These are phyloP conservation scores for Ptychoptera contaminata DNA, from an alignment of 2,888 invertebrate species.

Conservation along the genomic window DNA sequence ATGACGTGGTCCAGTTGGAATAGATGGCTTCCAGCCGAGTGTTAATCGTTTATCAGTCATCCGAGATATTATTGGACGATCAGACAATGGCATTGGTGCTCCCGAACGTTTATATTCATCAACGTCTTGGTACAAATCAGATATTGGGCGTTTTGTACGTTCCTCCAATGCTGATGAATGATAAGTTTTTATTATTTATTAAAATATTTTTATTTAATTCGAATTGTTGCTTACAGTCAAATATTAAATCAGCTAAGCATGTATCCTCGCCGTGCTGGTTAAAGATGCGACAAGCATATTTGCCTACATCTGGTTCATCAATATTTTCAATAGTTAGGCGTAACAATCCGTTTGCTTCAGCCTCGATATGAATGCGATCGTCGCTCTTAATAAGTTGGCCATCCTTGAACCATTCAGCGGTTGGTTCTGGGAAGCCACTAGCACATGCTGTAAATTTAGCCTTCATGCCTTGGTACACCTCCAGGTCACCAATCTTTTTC, in stretches of 20 bases:
- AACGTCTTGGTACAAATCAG: conserved; percentile 69
- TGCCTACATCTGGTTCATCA: conserved; percentile 66
- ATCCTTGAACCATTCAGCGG: conserved; percentile 74
- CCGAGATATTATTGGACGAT: conserved; percentile 80
- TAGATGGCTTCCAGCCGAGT: conserved; percentile 86
- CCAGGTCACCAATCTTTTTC: conserved; percentile 77
- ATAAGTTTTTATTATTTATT: conserved; percentile 2
- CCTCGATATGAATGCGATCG: conserved; percentile 67
- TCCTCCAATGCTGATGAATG: conserved; percentile 43
- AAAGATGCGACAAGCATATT: conserved; percentile 66
- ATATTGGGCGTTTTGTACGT: conserved; percentile 46
- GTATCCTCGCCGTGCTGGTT: conserved; percentile 73
- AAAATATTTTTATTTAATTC: neutral
- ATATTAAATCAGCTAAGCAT: conserved; percentile 63
- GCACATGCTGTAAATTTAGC: conserved; percentile 90
- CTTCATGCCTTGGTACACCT: conserved; percentile 72
- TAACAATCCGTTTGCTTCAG: conserved; percentile 53
- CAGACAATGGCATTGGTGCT: conserved; percentile 73
- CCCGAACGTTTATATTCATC: conserved; percentile 71
- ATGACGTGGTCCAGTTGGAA: conserved; percentile 69
- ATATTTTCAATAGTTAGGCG: conserved; percentile 66
- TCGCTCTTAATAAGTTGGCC: conserved; percentile 64
- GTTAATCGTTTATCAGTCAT: conserved; percentile 82
- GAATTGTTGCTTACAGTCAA: conserved; percentile 48
- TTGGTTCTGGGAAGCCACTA: conserved; percentile 73